Conservation (phyloP, 2,797 vertebrate genomes). For the Ceyx erithaca region DNA sequence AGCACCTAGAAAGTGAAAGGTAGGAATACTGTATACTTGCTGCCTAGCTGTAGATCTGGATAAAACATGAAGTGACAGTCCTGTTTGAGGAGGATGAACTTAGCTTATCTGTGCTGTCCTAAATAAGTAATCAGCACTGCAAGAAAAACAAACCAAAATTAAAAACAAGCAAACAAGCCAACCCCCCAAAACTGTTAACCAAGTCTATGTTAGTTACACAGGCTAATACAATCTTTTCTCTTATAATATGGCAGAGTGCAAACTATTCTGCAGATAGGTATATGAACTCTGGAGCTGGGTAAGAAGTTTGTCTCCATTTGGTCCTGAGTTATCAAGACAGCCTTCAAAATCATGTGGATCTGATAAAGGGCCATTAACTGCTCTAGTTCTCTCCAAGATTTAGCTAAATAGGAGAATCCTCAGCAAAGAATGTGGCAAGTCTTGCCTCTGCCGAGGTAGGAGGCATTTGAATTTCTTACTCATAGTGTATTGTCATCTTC, state of each 20-base stretch:
- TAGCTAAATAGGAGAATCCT: constrained; percentile 42
- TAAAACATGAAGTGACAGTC: not conserved
- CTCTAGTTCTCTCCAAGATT: not conserved
- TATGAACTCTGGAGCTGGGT: not conserved
- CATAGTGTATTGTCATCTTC: constrained; percentile 53
- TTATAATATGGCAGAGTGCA: not conserved
- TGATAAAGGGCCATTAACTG: not conserved
- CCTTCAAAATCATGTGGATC: not conserved
- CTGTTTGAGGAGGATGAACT: not conserved
- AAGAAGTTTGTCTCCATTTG: not conserved
- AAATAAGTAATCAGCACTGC: not conserved
- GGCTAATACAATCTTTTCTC: not conserved
- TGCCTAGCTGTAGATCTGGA: not conserved
- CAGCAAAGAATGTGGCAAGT: not conserved
- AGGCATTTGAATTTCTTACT: constrained; percentile 68
- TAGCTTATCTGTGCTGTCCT: not conserved
- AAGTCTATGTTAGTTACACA: not conserved
- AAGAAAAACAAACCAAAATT: not conserved
- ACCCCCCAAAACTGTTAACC: not conserved
- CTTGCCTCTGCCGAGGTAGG: constrained; percentile 43
- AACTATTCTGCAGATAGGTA: not conserved
- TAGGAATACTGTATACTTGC: not conserved
- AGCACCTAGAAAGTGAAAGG: not conserved
- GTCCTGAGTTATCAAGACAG: not conserved
- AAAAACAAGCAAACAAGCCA: not conserved